A percentile compares a stretch with the other conserved stretches of the same genome.
Conservation (phyloP, 2,888 invertebrate species). For the Athalia rosae region DNA sequence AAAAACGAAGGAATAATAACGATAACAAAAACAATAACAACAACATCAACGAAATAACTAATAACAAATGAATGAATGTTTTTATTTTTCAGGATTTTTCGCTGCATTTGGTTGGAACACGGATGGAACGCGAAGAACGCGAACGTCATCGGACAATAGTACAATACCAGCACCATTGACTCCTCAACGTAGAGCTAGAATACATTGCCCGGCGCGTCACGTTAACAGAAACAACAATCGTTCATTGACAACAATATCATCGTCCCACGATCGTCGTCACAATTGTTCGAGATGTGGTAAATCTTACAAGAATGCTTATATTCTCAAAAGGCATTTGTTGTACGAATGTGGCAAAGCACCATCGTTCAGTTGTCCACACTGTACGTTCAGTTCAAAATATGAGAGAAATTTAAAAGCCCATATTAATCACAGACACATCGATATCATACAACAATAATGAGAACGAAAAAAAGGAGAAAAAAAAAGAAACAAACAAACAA, state of each 20-base stretch:
- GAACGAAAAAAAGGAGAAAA: not conserved
- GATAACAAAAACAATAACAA: too few relatives aligned
- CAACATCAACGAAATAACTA: conserved; percentile 5
- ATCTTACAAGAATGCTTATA: conserved; percentile 79
- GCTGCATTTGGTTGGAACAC: conserved; percentile 66
- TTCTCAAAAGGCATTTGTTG: conserved; percentile 77
- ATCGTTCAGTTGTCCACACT: conserved; percentile 71
- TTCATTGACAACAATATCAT: conserved; percentile 55
- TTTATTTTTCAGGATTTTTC: conserved; percentile 66
- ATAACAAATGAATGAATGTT: conserved; percentile 1
- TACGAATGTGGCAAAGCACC: conserved; percentile 74
- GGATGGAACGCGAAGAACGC: conserved; percentile 56
- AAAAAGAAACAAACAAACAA: too few relatives aligned
- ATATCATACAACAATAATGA: conserved; percentile 50
- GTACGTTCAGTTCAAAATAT: conserved; percentile 70
- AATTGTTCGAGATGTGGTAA: conserved; percentile 78
- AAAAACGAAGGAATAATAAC: too few relatives aligned
- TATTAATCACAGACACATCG: conserved; percentile 70
- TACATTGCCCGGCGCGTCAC: conserved; percentile 68
- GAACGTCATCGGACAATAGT: conserved; percentile 52
- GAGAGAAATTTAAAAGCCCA: conserved; percentile 70
- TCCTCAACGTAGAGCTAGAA: conserved; percentile 68
- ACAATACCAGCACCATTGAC: conserved; percentile 65
- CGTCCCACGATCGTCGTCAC: conserved; percentile 66
- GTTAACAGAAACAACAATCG: conserved; percentile 63